Base-by-base conservation (phyloP, 2,113 vertebrate species). In the Hymenochirus boettgeri region DNA sequence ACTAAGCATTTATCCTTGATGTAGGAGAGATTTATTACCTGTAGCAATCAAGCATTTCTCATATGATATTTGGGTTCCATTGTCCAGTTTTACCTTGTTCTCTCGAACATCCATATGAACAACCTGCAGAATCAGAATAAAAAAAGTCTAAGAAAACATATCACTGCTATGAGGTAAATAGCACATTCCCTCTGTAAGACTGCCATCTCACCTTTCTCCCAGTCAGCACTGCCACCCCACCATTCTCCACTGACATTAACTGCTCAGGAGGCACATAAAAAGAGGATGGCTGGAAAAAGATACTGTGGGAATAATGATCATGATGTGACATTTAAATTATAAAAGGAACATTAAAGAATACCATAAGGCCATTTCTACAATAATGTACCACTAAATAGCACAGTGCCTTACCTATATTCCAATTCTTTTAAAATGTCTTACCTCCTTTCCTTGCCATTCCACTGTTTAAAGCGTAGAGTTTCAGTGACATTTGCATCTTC, bases 371-470 rank as follows among this genome's bases (percentile, higher is more conserved):
- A n/a, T n/a, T n/a, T n/a, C n/a, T n/a, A n/a, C n/a, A n/a, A n/a
- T n/a, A n/a, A n/a, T n/a, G n/a, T n/a, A n/a, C n/a, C n/a, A n/a
- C n/a, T n/a, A n/a, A n/a, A n/a, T n/a, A n/a, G n/a, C n/a, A n/a
- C n/a, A n/a, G n/a, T n/a, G n/a, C n/a, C 2, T 69, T 17, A 67
- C 29, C 15, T 52, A 33, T 7, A 35, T 35, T 35, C 3, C 15
- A 35, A 47, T 57, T 22, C 7, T 26, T 29, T 25, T 19, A 54
- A 62, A 61, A 61, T 7, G 12, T 7, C 59, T 0, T 15, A 98
- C 96, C 96, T 99, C 67, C 96, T 92, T 75, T 99, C 96, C 78
- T 99, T 99, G 75, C 96, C 96, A 1, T 99, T 99, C 96, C 96
- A 99, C 74, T 99, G 96, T 72, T 88, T 97, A 84, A 99, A 99